Conservation (phyloP, 1,140 invertebrate species). For the Gonioctena quinquepunctata region DNA sequence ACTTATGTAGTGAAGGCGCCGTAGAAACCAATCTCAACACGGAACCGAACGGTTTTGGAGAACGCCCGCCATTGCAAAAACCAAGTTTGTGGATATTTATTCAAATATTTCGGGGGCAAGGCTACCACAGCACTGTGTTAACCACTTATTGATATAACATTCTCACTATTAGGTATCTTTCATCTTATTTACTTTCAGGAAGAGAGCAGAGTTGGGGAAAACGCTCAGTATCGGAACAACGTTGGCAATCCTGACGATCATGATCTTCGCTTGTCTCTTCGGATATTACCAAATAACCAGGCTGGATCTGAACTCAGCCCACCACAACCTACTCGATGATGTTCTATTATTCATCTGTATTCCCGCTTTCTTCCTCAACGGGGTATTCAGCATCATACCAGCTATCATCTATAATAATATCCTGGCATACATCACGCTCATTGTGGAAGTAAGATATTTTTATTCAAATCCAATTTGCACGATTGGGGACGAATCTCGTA, state of each 20-base stretch:
- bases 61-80: too few species aligned
- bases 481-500: too few species aligned
- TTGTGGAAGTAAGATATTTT: conserved; percentile 66
- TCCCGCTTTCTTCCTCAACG: conserved; percentile 73
- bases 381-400: conserved; percentile 67
- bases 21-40: too few species aligned
- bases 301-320: conserved; percentile 68
- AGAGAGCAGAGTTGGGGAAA: conserved; percentile 14
- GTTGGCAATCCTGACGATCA: conserved; percentile 26
- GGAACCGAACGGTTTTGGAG: too few species aligned
- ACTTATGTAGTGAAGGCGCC: too few species aligned
- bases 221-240: conserved; percentile 23
- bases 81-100: too few species aligned
- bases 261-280: conserved; percentile 33
- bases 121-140: too few species aligned
- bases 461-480: too few species aligned
- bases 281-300: conserved; percentile 51
- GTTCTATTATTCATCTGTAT: conserved; percentile 72
- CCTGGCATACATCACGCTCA: conserved; percentile 58
- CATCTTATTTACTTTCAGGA: background rate
- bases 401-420: conserved; percentile 61
- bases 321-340: conserved; percentile 71
- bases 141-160: too few species aligned
- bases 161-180: too few species aligned
- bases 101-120: too few species aligned